A percentile compares a stretch with the other conserved stretches of the same genome.
Conservation (phyloP, 2,888 invertebrate species). For the Seira sanloemensis region DNA sequence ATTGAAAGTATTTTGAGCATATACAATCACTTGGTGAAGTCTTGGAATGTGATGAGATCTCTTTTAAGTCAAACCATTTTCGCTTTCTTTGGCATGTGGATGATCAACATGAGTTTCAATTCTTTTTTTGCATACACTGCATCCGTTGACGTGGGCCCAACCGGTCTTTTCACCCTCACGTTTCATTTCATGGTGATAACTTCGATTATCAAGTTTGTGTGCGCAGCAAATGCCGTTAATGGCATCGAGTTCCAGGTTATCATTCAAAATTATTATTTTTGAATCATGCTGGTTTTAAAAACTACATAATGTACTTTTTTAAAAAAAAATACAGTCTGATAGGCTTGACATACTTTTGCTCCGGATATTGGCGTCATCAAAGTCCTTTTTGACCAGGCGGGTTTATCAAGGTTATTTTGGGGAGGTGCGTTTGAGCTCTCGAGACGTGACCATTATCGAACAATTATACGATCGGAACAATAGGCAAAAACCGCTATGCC, state of each 20-base stretch:
- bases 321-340: background rate
- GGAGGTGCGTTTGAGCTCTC: background rate
- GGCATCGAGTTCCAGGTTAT: slow-evolving; percentile 25
- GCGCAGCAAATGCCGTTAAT: slow-evolving; percentile 20
- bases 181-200: slow-evolving; percentile 36
- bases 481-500: slow-evolving; percentile 8
- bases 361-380: background rate
- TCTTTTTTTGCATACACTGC: slow-evolving; percentile 20
- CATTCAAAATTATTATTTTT: background rate
- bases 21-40: background rate
- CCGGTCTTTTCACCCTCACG: background rate
- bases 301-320: background rate
- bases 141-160: slow-evolving; percentile 13
- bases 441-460: background rate
- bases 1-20: background rate
- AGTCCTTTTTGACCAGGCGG: background rate
- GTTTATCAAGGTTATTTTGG: background rate
- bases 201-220: slow-evolving; percentile 22
- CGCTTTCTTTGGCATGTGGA: slow-evolving; percentile 33
- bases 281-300: background rate
- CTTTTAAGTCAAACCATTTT: background rate
- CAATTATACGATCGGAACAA: slow-evolving; percentile 24
- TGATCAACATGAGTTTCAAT: slow-evolving; percentile 27
- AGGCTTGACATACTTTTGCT: background rate
- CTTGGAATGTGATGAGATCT: background rate